Conservation (phyloP, 2,797 vertebrate genomes). For the Toxotes lorentzi region DNA sequence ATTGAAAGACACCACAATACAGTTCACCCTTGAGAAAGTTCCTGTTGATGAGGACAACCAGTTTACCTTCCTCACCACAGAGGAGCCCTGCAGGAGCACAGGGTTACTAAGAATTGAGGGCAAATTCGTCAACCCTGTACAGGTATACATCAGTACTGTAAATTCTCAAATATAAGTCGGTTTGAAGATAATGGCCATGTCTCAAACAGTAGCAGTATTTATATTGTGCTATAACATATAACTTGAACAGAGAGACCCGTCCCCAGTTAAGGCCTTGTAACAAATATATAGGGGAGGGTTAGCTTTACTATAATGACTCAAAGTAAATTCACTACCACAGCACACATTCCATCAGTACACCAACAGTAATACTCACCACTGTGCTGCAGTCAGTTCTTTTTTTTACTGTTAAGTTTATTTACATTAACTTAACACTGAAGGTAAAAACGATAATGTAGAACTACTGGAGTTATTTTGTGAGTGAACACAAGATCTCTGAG, state of each 20-base stretch:
- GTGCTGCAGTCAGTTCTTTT: not conserved
- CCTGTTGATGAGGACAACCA: constrained; percentile 85
- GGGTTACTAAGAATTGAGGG: constrained; percentile 93
- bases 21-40: constrained; percentile 94
- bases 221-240: not conserved
- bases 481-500: no score
- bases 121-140: constrained; percentile 93
- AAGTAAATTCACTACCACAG: not conserved
- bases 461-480: not conserved
- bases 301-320: not conserved
- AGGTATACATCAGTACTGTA: constrained; percentile 83
- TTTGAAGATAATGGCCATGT: not conserved
- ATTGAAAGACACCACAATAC: constrained; percentile 95
- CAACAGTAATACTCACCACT: not conserved
- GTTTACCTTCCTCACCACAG: constrained; percentile 84
- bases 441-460: no score
- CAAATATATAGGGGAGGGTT: not conserved
- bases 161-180: not conserved
- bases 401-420: not conserved
- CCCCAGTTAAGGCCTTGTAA: not conserved
- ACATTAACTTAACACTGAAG: not conserved
- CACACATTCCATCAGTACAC: not conserved
- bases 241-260: not conserved
- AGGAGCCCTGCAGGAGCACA: constrained; percentile 86
- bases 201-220: not conserved